Base-by-base conservation (phyloP, 2,888 invertebrate genomes). In the Heliconius hortense region DNA sequence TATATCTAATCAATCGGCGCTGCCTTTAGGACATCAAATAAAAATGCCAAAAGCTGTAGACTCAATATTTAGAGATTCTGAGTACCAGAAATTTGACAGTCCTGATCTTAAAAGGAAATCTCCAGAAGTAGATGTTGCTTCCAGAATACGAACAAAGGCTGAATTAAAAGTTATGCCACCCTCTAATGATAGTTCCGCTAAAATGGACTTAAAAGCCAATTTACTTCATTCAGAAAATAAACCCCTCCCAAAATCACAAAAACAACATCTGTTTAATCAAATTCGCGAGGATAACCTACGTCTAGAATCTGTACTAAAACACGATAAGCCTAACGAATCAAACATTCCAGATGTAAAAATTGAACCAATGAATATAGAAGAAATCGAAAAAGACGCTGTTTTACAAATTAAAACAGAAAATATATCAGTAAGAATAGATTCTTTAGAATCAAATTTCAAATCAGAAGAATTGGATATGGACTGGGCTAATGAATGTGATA, bases 101-200 rank as follows among this genome's bases (percentile, higher is more conserved):
- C 79, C 80, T 64, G 90, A 93, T 71, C 68, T 83, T 35, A 90
- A 91, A 82, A 87, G 87, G 60, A 91, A 89, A 83, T 90, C 91
- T 60, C 90, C 92, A 31, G 94, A 94, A 86, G 90, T 88, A 76
- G 94, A 94, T 79, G 92, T 96, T 67, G 96, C 96, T 60, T 96
- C 97, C 18, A 95, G 97, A 84, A 97, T 98, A 84, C 94, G 97
- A 80, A 98, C 98, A 5, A 98, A 98, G 91, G 98, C 97, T 2
- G 98, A 98, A 90, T 90, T 97, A 62, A 98, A 98, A 89, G 95
- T 90, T 56, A 89, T 92, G 90, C 93, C 91, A 43, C 90, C 92
- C n/a, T 89, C 91, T 63, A 89, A 90, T 82, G 91, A 92, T 76
- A 84, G 77, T 77, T 79, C 83, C 62, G 31, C 83, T 28, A 90